Evolutionary conservation across 1,140 invertebrate genomes (phyloP).

Genomic region (Glossosoma conforme): DNA sequence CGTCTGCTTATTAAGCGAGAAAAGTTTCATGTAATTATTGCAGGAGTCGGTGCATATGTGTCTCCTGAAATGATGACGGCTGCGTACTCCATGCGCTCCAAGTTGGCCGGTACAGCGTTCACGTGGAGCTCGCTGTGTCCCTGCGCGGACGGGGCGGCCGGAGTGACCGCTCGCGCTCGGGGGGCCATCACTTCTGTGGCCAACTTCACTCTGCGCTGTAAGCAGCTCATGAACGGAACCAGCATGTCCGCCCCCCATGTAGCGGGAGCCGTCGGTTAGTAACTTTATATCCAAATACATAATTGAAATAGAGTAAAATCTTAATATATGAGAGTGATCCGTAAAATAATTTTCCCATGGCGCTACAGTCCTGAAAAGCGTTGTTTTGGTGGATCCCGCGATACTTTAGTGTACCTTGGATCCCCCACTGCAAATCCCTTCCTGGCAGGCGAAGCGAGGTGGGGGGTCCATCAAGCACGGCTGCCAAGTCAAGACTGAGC

Average conservation of each 20-base stretch:
- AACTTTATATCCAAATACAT: constrained; percentile 7
- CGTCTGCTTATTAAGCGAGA: too few relatives aligned
- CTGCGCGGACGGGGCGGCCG: constrained; percentile 82
- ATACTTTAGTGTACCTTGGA: too few relatives aligned
- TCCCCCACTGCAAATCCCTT: too few relatives aligned
- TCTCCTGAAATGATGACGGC: constrained; percentile 96
- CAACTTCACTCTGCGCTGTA: constrained; percentile 82
- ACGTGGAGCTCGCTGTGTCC: constrained; percentile 93
- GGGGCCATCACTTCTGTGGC: constrained; percentile 91
- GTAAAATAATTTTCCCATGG: too few relatives aligned
- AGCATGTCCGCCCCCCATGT: constrained; percentile 96
- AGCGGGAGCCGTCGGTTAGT: constrained; percentile 76
- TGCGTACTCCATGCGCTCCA: constrained; percentile 86
- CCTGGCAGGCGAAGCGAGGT: too few relatives aligned
- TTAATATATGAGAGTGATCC: too few relatives aligned
- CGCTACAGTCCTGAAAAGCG: too few relatives aligned
- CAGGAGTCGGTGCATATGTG: constrained; percentile 91
- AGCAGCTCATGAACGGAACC: constrained; percentile 94
- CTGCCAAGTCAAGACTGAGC: too few relatives aligned
- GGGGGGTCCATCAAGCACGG: too few relatives aligned
- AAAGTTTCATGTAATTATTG: too few relatives aligned
- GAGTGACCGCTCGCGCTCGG: constrained; percentile 88
- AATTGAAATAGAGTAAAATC: too few relatives aligned
- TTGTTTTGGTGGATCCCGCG: too few relatives aligned
- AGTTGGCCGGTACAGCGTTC: constrained; percentile 79